Percentiles rank a stretch among this genome's conserved stretches.
These are phyloP conservation scores for Diaphora mendica DNA, from an alignment of 2,888 invertebrate genomes.

Conservation along the genomic window DNA sequence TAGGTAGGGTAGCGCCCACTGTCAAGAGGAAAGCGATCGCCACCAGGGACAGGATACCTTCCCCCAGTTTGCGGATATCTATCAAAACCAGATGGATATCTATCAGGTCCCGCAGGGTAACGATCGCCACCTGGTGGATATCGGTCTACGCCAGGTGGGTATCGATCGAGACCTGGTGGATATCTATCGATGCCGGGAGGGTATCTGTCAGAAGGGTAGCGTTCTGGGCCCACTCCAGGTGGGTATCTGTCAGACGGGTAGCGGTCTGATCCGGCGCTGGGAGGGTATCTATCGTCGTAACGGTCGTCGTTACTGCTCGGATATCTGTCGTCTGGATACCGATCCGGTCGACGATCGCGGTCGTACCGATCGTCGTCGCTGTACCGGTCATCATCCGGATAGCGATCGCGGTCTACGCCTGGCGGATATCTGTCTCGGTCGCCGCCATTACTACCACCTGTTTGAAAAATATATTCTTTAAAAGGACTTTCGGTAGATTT, in stretches of 20 bases:
- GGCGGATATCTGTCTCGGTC: slow-evolving; percentile 78
- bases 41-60: slow-evolving; percentile 60
- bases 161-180: slow-evolving; percentile 83
- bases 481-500: slow-evolving; percentile 9
- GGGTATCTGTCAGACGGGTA: slow-evolving; percentile 70
- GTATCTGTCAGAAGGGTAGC: slow-evolving; percentile 72
- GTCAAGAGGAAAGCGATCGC: slow-evolving; percentile 76
- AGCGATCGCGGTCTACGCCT: slow-evolving; percentile 81
- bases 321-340: slow-evolving; percentile 85
- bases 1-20: slow-evolving; percentile 70
- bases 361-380: slow-evolving; percentile 81
- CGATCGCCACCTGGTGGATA: slow-evolving; percentile 47
- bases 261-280: slow-evolving; percentile 64
- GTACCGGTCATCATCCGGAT: slow-evolving; percentile 84
- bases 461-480: slow-evolving; percentile 44
- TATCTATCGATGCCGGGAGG: slow-evolving; percentile 81
- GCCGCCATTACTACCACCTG: slow-evolving; percentile 78
- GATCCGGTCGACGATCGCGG: slow-evolving; percentile 73
- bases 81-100: slow-evolving; percentile 54
- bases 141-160: slow-evolving; percentile 79
- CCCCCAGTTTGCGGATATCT: slow-evolving; percentile 60
- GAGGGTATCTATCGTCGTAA: slow-evolving; percentile 76
- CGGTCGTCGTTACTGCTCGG: slow-evolving; percentile 84
- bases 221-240: slow-evolving; percentile 62
- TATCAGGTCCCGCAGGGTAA: slow-evolving; percentile 62